Evolutionary conservation across 2,797 vertebrate genomes (phyloP).

Genomic region (Numenius phaeopus): DNA sequence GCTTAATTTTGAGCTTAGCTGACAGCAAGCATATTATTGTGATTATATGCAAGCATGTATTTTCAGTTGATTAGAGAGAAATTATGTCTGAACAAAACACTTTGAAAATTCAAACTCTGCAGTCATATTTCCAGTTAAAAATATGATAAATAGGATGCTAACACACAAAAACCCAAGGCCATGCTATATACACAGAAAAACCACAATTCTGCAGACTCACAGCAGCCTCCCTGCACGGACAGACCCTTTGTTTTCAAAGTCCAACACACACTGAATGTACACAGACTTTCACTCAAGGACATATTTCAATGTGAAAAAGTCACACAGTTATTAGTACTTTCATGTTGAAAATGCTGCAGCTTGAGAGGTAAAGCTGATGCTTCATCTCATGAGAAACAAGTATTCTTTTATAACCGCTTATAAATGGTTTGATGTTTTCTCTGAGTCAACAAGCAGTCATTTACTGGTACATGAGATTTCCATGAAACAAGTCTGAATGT

Average conservation of each 20-base stretch:
- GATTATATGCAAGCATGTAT: neutral
- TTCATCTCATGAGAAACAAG: constrained; percentile 34
- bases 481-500: constrained; percentile 27
- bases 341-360: neutral
- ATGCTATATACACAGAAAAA: neutral
- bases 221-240: neutral
- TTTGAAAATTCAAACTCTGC: neutral
- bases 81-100: neutral
- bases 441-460: constrained; percentile 22
- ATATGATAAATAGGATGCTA: neutral
- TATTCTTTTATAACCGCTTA: constrained; percentile 21
- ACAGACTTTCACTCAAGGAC: neutral
- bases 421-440: constrained; percentile 23
- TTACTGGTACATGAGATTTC: constrained; percentile 24
- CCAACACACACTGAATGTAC: accelerated
- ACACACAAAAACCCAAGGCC: neutral
- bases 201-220: neutral
- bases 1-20: neutral
- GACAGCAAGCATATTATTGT: neutral
- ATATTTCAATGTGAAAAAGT: neutral
- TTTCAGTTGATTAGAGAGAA: constrained; percentile 3
- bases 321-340: neutral
- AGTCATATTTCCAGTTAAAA: neutral
- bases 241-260: neutral
- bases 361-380: neutral